A percentile compares a stretch with the other conserved stretches of the same genome.
These are phyloP conservation scores for Drosophila birchii DNA, from an alignment of 2,888 invertebrate species.

Conservation along the genomic window DNA sequence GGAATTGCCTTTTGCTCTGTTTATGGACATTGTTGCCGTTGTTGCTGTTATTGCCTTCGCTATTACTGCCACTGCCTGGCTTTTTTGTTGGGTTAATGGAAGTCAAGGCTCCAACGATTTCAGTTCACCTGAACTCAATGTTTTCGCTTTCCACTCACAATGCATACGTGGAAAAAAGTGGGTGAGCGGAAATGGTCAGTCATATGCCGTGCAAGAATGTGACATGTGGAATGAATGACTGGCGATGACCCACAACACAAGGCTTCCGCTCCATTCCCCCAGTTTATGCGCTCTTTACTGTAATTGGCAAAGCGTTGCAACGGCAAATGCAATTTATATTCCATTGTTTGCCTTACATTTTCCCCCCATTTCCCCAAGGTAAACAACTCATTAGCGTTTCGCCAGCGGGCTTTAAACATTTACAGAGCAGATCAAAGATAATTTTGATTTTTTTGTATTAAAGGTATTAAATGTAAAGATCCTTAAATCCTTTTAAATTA, in stretches of 20 bases:
- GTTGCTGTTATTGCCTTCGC: constrained; percentile 19
- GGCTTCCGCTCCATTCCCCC: constrained; percentile 25
- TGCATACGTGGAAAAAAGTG: constrained; percentile 17
- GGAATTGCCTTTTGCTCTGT: constrained; percentile 56
- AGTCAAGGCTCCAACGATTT: constrained; percentile 25
- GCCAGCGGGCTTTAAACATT: not conserved
- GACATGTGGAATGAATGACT: constrained; percentile 49
- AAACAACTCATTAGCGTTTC: constrained; percentile 34
- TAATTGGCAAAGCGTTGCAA: constrained; percentile 45
- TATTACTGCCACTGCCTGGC: constrained; percentile 1
- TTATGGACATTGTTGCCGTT: constrained; percentile 53
- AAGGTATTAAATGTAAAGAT: not conserved
- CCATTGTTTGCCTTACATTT: constrained; percentile 24
- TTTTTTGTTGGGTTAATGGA: constrained; percentile 53
- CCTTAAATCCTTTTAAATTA: not conserved
- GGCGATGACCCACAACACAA: constrained; percentile 35
- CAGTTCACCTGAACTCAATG: constrained; percentile 42
- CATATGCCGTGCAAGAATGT: constrained; percentile 54
- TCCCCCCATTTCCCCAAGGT: not conserved
- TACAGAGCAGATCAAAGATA: not conserved
- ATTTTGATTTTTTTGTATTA: not conserved
- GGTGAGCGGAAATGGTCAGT: constrained; percentile 49
- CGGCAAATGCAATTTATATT: constrained; percentile 34
- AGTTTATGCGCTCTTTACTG: constrained; percentile 51
- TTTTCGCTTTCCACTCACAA: constrained; percentile 31